A percentile compares a stretch with the other conserved stretches of the same genome.
Evolutionary conservation across 2,797 vertebrate species (phyloP).

Genomic region (Tympanoctomys barrerae): DNA sequence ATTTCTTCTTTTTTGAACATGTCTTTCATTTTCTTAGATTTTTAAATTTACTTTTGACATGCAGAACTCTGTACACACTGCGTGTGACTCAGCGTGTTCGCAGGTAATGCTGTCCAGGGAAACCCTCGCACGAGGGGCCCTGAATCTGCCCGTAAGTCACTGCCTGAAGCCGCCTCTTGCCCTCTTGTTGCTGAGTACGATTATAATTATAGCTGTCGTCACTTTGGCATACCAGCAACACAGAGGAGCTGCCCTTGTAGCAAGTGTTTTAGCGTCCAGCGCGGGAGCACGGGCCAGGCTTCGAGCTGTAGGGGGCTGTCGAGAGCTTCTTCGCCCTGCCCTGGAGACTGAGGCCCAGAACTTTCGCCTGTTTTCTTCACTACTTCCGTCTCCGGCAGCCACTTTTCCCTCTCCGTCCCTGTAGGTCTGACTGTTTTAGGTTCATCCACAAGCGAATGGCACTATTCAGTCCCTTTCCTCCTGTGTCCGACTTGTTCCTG

Average conservation of each 20-base stretch:
- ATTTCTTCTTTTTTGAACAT: neutral
- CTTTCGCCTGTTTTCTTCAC: accelerated
- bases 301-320: too few species aligned
- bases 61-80: neutral
- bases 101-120: neutral
- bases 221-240: neutral
- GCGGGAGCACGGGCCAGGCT: neutral
- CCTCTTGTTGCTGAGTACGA: neutral
- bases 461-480: neutral
- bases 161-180: neutral
- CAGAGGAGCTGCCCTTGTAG: neutral
- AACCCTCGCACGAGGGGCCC: too few species aligned
- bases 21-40: neutral
- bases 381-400: neutral
- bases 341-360: neutral
- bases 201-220: neutral
- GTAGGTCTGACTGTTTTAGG: neutral
- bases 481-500: neutral
- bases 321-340: neutral
- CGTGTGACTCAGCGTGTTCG: neutral
- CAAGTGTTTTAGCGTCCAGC: neutral
- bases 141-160: neutral
- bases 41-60: neutral
- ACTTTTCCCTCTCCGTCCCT: neutral
- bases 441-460: neutral